A percentile compares a stretch with the other conserved stretches of the same genome.
Conservation (phyloP, 2,113 vertebrate genomes). For the Dromaius novaehollandiae region DNA sequence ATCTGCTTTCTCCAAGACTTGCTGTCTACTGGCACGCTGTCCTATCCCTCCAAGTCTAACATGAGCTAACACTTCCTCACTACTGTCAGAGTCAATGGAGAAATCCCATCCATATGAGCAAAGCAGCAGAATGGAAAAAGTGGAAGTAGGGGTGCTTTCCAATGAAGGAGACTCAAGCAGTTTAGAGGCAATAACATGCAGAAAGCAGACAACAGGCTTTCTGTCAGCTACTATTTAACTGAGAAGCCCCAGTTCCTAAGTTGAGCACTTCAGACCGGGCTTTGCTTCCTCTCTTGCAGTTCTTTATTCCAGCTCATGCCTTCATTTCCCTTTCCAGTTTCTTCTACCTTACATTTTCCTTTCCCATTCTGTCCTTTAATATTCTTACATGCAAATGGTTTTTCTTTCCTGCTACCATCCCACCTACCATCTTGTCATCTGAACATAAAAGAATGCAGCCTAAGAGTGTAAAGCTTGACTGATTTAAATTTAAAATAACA, state of each 20-base stretch:
- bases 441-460: background rate
- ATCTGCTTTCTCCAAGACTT: background rate
- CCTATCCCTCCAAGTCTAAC: background rate
- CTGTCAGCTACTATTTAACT: background rate
- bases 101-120: background rate
- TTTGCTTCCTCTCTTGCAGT: background rate
- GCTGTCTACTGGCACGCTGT: background rate
- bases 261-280: background rate
- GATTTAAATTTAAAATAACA: background rate
- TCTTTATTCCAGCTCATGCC: background rate
- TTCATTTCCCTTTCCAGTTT: background rate
- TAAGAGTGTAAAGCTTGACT: background rate
- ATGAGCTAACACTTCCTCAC: accelerated
- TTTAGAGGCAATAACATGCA: background rate
- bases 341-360: background rate
- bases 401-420: background rate
- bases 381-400: background rate
- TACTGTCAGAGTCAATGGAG: background rate
- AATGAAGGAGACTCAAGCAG: background rate
- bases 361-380: background rate
- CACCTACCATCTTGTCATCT: background rate
- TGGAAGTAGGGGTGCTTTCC: background rate
- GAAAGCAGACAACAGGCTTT: background rate
- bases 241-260: background rate
- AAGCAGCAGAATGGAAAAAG: background rate